Base-by-base conservation (phyloP, 2,888 invertebrate genomes). In the Alentia gelatinosa region DNA sequence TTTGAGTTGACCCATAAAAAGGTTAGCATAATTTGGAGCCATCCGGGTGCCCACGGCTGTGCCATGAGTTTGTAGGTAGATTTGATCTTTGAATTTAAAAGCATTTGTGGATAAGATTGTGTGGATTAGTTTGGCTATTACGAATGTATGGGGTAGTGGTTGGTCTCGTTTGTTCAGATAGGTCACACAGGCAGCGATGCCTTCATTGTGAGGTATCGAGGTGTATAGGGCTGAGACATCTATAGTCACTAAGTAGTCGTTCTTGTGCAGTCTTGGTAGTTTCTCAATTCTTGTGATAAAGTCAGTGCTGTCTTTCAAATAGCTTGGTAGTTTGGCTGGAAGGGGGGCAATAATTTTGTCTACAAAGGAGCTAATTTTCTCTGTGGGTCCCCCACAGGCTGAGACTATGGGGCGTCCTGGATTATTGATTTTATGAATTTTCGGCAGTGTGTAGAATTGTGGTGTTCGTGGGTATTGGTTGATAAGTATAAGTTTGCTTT, bases 321-420 rank as follows among this genome's bases (percentile, higher is more conserved):
- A 75, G n/a, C 75, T 35, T 4, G 33, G 75, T 12, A 74, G 33
- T n/a, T n/a, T 19, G 37, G 75, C 37, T 56, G 56, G 23, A n/a
- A 56, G 9, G 19, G 56, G 56, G 3, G 23, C 30, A 30, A 37
- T 15, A 30, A 9, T 3, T 12, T 75, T 1, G 90, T 93, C 23
- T 33, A 37, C 40, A n/a, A 26, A 56, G 23, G 33, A 56, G 30
- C 63, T 40, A 39, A 15, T 89, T 68, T 89, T 93, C n/a, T 56
- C 56, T 5, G 56, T 56, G 56, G 56, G 56, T 3, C 56, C 56
- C 3, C 12, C 19, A 19, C 56, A 56, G 12, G 5, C 56, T 4
- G 56, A 56, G 56, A 56, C 56, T 56, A 56, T 56, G 12, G 56
- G 56, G 3, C 56, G 19, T 4, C 56, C 56, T 9, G 56, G 56